Percentiles rank a stretch among this genome's conserved stretches.
phyloP scores from a whole-genome alignment of 2,888 invertebrate genomes.

The Cantharis flavilabris region DNA sequence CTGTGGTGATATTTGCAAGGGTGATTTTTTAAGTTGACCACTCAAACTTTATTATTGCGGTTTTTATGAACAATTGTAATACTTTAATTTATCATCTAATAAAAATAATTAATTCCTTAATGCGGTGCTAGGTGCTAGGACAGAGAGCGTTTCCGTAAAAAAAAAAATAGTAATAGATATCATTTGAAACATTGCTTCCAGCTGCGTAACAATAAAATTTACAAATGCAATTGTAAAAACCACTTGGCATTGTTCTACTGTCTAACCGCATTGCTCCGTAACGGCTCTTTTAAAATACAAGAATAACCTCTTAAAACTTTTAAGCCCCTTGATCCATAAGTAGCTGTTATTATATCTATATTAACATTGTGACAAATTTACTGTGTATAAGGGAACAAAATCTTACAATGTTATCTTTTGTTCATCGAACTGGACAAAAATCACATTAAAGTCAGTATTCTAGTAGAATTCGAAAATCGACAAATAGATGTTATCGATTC shows the following conservation, averaged over 20 bases:
- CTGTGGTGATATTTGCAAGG: slow-evolving; percentile 42
- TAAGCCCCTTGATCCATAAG: slow-evolving; percentile 32
- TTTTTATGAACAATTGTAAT: slow-evolving; percentile 4
- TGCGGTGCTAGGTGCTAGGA: neutral
- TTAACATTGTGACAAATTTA: slow-evolving; percentile 44
- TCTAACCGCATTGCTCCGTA: slow-evolving; percentile 33
- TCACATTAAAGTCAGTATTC: slow-evolving; percentile 43
- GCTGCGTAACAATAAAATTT: slow-evolving; percentile 25
- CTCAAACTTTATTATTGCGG: slow-evolving; percentile 31
- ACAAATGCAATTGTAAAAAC: slow-evolving; percentile 29
- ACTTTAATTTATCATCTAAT: neutral
- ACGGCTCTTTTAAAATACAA: slow-evolving; percentile 31
- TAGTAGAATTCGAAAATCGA: slow-evolving; percentile 32
- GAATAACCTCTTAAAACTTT: slow-evolving; percentile 30
- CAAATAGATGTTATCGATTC: slow-evolving; percentile 35
- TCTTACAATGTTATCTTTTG: slow-evolving; percentile 36
- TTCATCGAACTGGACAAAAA: slow-evolving; percentile 24
- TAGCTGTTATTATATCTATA: slow-evolving; percentile 42
- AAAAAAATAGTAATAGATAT: neutral
- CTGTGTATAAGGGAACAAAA: slow-evolving; percentile 42
- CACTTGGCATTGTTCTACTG: slow-evolving; percentile 32
- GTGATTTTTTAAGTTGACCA: slow-evolving; percentile 46
- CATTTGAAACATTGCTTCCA: slow-evolving; percentile 8
- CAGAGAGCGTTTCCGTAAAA: neutral
- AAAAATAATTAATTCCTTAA: neutral